Percentiles rank a stretch among this genome's conserved stretches.
These are phyloP conservation scores for Dasyurus viverrinus DNA, from an alignment of 2,113 vertebrate species.

Conservation along the genomic window DNA sequence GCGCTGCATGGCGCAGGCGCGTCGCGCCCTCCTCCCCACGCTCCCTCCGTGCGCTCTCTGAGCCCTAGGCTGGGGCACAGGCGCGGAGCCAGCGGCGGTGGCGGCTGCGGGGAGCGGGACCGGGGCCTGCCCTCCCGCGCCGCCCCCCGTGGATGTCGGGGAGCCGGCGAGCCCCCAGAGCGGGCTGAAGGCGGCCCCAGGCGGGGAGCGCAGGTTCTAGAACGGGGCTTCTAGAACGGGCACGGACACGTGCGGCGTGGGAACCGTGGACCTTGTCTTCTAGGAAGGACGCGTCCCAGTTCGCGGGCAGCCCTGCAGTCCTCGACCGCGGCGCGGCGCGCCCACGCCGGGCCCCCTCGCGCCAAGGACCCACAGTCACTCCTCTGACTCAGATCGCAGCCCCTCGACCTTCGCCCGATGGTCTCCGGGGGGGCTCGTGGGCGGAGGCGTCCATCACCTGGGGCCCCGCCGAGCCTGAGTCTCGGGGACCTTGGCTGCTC, in stretches of 20 bases:
- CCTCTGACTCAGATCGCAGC: background rate
- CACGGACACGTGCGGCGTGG: background rate
- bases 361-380: background rate
- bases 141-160: too few relatives aligned
- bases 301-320: background rate
- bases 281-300: background rate
- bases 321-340: background rate
- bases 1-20: constrained; percentile 45
- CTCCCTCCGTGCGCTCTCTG: background rate
- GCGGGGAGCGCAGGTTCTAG: background rate
- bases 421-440: background rate
- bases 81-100: background rate
- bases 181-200: background rate
- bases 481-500: background rate
- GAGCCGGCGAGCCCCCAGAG: background rate
- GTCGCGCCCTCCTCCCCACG: background rate
- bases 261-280: too few relatives aligned
- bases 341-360: background rate
- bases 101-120: background rate
- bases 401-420: background rate
- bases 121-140: background rate
- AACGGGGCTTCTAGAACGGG: background rate
- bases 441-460: background rate
- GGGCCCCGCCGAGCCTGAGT: too few relatives aligned
- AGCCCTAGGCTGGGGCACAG: background rate